These are phyloP conservation scores for Vicugna pacos DNA, from an alignment of 2,113 vertebrate genomes.

Conservation along the genomic window DNA sequence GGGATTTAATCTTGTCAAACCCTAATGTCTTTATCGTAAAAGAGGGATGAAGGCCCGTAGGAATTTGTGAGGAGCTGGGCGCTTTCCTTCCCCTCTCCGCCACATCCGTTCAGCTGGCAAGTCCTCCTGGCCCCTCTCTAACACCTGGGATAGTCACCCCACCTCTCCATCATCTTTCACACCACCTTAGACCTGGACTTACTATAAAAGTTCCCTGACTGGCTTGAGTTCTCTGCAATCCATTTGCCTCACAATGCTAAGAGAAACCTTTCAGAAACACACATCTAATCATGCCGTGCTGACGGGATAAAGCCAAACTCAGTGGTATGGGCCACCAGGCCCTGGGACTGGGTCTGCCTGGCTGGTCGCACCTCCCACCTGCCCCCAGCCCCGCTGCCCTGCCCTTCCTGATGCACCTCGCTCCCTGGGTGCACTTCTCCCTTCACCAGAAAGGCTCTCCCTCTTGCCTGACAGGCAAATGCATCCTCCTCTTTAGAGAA, in stretches of 20 bases:
- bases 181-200: neutral
- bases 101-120: neutral
- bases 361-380: neutral
- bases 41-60: neutral
- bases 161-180: neutral
- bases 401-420: too few relatives aligned
- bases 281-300: neutral
- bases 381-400: neutral
- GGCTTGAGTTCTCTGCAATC: neutral
- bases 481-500: neutral
- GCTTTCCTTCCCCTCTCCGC: neutral
- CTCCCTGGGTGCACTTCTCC: neutral
- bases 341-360: neutral
- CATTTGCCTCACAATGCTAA: neutral
- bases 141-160: too few relatives aligned
- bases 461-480: neutral
- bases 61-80: neutral
- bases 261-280: neutral
- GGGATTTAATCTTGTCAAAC: neutral
- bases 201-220: neutral
- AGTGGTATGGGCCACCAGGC: neutral
- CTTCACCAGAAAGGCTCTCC: neutral
- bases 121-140: neutral
- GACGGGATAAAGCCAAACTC: neutral
- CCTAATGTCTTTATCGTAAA: neutral